phyloP scores from a whole-genome alignment of 2,113 vertebrate species.

The Dromiciops gliroides region DNA sequence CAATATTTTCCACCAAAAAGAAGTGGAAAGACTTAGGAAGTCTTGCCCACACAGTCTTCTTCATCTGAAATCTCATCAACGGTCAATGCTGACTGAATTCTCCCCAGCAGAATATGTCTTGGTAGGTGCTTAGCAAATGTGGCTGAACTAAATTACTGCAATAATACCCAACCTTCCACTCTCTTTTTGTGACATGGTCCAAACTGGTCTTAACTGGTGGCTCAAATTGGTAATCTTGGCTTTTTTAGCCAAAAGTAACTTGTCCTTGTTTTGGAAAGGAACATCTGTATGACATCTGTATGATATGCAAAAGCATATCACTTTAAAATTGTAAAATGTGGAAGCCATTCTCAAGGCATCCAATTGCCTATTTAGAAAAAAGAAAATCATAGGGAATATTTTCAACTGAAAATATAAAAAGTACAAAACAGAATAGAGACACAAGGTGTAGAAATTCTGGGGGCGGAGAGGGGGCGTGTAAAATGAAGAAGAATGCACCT shows the following conservation, averaged over 20 bases:
- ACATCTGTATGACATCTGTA: slow-evolving; percentile 32
- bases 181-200: slow-evolving; percentile 41
- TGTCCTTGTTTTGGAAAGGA: slow-evolving; percentile 29
- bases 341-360: slow-evolving; percentile 42
- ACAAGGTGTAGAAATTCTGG: slow-evolving; percentile 64
- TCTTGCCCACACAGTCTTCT: background rate
- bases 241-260: slow-evolving; percentile 38
- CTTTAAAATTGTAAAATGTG: slow-evolving; percentile 42
- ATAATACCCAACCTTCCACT: slow-evolving; percentile 50
- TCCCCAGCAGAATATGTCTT: background rate
- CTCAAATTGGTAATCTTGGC: background rate
- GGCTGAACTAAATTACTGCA: background rate
- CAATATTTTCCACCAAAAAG: background rate
- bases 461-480: slow-evolving; percentile 51
- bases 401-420: slow-evolving; percentile 63
- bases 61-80: slow-evolving; percentile 46
- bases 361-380: slow-evolving; percentile 37
- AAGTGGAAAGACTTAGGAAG: slow-evolving; percentile 19
- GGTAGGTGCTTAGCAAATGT: background rate
- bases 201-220: slow-evolving; percentile 34
- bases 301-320: slow-evolving; percentile 35
- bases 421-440: slow-evolving; percentile 60
- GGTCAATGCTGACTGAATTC: background rate
- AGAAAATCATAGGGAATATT: slow-evolving; percentile 56
- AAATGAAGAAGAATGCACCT: slow-evolving; percentile 54